Base-by-base conservation (phyloP, 2,113 vertebrate genomes). In the Pardalotus punctatus region DNA sequence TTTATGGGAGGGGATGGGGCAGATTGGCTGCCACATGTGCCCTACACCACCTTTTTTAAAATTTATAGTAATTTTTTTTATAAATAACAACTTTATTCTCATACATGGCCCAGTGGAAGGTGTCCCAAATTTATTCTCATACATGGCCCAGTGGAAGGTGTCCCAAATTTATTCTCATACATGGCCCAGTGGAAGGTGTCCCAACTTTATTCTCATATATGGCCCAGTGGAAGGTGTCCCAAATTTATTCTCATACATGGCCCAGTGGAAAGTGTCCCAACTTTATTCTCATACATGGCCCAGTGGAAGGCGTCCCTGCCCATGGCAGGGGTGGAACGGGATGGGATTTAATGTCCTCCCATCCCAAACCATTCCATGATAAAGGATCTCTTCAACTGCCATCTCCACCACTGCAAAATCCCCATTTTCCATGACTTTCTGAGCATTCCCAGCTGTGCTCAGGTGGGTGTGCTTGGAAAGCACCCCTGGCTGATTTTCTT, bases 31-130 rank as follows among this genome's bases (percentile, higher is more conserved):
- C 24, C 58, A n/a, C 31, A 11, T 4, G 0, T 4, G 16, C 23
- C 45, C 28, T 25, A 5, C 5, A 1, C 3, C 38, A 3, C 4
- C 7, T 29, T 45, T 9, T 9, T 38, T 47, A 53, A 25, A 23
- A 50, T 76, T 84, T 57, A 61, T 69, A n/a, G n/a, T n/a, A n/a
- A n/a, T n/a, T n/a, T n/a, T n/a, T n/a, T n/a, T n/a, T n/a, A n/a
- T n/a, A n/a, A n/a, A n/a, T n/a, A n/a, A n/a, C 7, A 11, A 19
- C 6, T 12, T 27, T 0, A 0, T 64, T 66, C 48, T 14, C 57
- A 53, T 11, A 27, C 67, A 40, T 11, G 5, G 2, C 11, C 36
- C 6, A 2, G 28, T 20, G 42, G 27, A 15, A 36, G 45, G 13
- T 69, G 45, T 50, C 47, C 45, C 43, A 11, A 19, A 5, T 12